Evolutionary conservation across 2,113 vertebrate species (phyloP), one percentile per base, ranked within the genome.

Genomic region (Chaenocephalus aceratus): DNA sequence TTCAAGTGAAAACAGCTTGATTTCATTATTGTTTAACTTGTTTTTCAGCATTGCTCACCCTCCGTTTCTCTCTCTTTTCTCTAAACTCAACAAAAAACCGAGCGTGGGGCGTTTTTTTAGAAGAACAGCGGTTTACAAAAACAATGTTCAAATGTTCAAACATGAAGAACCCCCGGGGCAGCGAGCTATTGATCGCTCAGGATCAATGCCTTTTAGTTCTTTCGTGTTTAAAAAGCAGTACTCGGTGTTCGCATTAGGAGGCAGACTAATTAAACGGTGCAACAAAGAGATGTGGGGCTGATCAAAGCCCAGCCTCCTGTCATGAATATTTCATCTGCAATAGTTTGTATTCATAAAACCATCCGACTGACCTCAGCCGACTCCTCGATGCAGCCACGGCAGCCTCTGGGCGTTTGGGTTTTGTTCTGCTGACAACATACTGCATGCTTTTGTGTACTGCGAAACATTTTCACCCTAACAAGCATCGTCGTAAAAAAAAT

Each of bases 131-230:
- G 52, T 85, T 85, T 69, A 69, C 52, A 84, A 23, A 78, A 82
- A 75, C 86, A 66, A 71, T 53, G 67, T 78, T 88, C 70, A 86
- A 81, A 83, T 41, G 78, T 89, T 91, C 85, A 90, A 86, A 91
- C 68, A 3, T 21, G 12, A 0, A 46, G 30, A 56, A 63, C 80
- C 81, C 83, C 73, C 26, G 6, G 62, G 85, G 87, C 77, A 48
- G 71, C 52, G 2, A 26, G 60, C 67, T 71, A 88, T 90, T 84
- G 90, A 89, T 90, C 45, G 36, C 41, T n/a, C 51, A 11, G 4
- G 23, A 89, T 93, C 88, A 89, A 89, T 92, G 79, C 49, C 70
- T 87, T 90, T 90, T 83, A 83, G 88, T 87, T 80, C 73, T 72
- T 83, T 79, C 82, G 80, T 83, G 75, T 83, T 84, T 75, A 64